Base-by-base conservation (phyloP, 1,140 invertebrate genomes). In the Pantala flavescens region DNA sequence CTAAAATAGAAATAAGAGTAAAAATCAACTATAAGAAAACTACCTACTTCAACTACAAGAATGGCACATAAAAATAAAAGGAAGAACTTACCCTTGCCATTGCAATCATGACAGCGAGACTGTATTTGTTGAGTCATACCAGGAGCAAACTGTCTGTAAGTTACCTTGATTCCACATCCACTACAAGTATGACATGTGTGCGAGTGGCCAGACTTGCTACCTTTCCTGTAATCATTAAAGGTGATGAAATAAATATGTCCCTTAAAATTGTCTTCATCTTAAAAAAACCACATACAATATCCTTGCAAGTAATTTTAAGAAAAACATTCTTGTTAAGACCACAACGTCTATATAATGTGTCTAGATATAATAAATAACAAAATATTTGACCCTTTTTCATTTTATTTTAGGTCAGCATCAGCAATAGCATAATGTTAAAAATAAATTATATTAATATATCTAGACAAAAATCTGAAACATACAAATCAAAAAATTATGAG, bases 41-140 rank as follows among this genome's bases (percentile, higher is more conserved):
- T n/a, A 7, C 23, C 63, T 5, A 70, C 63, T 70, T 70, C 19
- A 36, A 70, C 23, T 12, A 21, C 2, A 70, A 21, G 7, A 23
- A 70, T 21, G 7, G 2, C 19, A 21, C 7, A 63, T 7, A 73
- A 70, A 2, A 19, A 23, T 36, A 75, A 24, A 73, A n/a, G 63
- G 21, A 55, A 70, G 12, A 14, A 71, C 73, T 77, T 76, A 78
- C 83, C 90, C 78, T 88, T 86, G 24, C 90, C 91, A 77, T 86
- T 81, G 78, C 91, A 93, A 71, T 88, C 85, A 12, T 84, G 80
- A 80, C 91, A 98, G 23, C 87, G 84, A 9, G 88, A 84, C 83
- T 96, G 93, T 74, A 93, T 88, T 81, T 95, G 92, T 77, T 94
- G 93, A 63, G 93, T 89, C 88, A 96, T 91, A 23, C 91, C 90